phyloP scores from a whole-genome alignment of 1,140 invertebrate species.

The Cecropterus lyciades region DNA sequence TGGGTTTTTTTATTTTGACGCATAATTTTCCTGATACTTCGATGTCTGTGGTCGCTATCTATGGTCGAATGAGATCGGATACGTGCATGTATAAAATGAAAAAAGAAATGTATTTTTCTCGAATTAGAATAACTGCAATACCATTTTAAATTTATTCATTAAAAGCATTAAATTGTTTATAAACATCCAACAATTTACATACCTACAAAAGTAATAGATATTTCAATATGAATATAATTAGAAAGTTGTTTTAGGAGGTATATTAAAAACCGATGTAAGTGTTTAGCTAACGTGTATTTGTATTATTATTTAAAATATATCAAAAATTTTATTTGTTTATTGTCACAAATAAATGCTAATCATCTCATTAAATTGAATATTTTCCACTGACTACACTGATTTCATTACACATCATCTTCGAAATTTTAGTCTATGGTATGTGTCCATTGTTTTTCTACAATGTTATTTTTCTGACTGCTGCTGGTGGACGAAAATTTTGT shows the following conservation, averaged over 20 bases:
- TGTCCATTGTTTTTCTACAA: constrained; percentile 85
- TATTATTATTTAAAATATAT: no score
- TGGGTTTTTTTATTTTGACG: constrained; percentile 72
- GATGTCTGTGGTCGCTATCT: constrained; percentile 41
- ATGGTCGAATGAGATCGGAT: constrained; percentile 30
- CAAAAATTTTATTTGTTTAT: no score
- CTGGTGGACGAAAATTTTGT: constrained; percentile 78
- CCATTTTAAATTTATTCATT: no score
- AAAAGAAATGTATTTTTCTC: neutral
- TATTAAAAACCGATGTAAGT: no score
- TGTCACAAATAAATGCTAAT: no score
- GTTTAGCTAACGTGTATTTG: no score
- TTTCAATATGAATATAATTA: no score
- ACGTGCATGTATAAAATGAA: neutral
- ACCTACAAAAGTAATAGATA: no score
- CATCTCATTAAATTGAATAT: constrained; percentile 21
- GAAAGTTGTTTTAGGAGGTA: no score
- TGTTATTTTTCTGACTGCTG: constrained; percentile 84
- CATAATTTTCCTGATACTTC: constrained; percentile 56
- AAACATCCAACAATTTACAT: no score
- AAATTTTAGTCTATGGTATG: constrained; percentile 79
- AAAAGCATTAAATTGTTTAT: no score
- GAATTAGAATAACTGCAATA: neutral
- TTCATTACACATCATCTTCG: constrained; percentile 81
- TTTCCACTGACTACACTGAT: constrained; percentile 46